Evolutionary conservation across 2,113 vertebrate species (phyloP).

Genomic region (Gila orcuttii): DNA sequence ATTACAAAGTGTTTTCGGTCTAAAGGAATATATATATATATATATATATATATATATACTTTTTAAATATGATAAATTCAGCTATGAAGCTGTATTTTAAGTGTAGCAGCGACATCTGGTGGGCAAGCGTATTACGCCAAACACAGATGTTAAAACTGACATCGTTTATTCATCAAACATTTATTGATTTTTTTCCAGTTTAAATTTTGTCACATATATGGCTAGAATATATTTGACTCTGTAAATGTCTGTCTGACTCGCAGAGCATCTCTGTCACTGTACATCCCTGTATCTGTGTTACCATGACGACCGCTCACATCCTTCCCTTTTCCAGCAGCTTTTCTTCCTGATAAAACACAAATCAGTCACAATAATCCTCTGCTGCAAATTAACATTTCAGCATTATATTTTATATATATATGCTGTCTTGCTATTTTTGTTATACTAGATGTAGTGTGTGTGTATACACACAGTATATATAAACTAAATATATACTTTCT

Average conservation of each 20-base stretch:
- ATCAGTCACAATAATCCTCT: conserved; percentile 5
- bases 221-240: background rate
- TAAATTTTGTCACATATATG: background rate
- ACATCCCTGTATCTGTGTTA: conserved; percentile 32
- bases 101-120: conserved; percentile 27
- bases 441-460: too few relatives aligned
- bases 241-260: background rate
- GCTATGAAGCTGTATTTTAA: background rate
- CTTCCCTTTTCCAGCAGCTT: background rate
- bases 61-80: background rate
- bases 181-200: background rate
- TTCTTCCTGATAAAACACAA: background rate
- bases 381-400: background rate
- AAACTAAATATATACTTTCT: too few relatives aligned
- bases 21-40: too few relatives aligned
- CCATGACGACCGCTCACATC: conserved; percentile 30
- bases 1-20: too few relatives aligned
- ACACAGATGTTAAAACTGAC: background rate
- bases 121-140: background rate
- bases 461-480: too few relatives aligned
- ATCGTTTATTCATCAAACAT: background rate
- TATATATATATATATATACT: too few relatives aligned
- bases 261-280: background rate
- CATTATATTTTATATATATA: background rate
- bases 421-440: too few relatives aligned